phyloP scores from a whole-genome alignment of 2,113 vertebrate species.

The Clarias batrachus region DNA sequence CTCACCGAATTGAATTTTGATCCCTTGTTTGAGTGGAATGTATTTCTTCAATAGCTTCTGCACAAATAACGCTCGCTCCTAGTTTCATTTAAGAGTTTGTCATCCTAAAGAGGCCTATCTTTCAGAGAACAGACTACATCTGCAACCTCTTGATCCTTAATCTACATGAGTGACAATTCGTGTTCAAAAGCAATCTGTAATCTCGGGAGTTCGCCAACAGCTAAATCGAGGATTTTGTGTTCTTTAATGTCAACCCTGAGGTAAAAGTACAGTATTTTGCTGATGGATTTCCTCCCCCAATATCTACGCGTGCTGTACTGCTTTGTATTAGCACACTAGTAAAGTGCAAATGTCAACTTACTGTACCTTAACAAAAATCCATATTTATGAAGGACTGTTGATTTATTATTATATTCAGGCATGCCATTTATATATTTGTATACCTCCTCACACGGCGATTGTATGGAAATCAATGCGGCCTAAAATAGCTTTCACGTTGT shows the following conservation, averaged over 20 bases:
- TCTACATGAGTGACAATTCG: slow-evolving; percentile 47
- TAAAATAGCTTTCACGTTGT: slow-evolving; percentile 40
- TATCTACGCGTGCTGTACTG: neutral
- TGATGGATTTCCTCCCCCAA: neutral
- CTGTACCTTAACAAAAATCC: neutral
- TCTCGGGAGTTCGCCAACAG: slow-evolving; percentile 27
- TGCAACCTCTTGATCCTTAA: slow-evolving; percentile 42
- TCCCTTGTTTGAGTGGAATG: slow-evolving; percentile 46
- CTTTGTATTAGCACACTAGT: neutral
- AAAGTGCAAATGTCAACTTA: neutral
- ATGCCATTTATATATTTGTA: slow-evolving; percentile 37
- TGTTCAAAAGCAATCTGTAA: slow-evolving; percentile 50
- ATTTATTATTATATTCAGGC: slow-evolving; percentile 33
- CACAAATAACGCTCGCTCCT: slow-evolving; percentile 54
- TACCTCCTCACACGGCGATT: slow-evolving; percentile 32
- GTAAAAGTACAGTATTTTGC: slow-evolving; percentile 4
- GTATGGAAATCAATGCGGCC: slow-evolving; percentile 45
- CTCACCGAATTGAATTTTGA: slow-evolving; percentile 52
- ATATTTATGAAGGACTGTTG: slow-evolving; percentile 9
- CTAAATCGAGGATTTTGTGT: slow-evolving; percentile 29
- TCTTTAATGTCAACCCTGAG: slow-evolving; percentile 20
- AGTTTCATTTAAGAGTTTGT: slow-evolving; percentile 56
- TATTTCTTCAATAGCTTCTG: slow-evolving; percentile 50
- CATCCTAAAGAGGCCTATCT: slow-evolving; percentile 62
- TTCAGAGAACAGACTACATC: slow-evolving; percentile 49